Conservation (phyloP, 2,797 vertebrate genomes). For the Tolypeutes matacus region DNA sequence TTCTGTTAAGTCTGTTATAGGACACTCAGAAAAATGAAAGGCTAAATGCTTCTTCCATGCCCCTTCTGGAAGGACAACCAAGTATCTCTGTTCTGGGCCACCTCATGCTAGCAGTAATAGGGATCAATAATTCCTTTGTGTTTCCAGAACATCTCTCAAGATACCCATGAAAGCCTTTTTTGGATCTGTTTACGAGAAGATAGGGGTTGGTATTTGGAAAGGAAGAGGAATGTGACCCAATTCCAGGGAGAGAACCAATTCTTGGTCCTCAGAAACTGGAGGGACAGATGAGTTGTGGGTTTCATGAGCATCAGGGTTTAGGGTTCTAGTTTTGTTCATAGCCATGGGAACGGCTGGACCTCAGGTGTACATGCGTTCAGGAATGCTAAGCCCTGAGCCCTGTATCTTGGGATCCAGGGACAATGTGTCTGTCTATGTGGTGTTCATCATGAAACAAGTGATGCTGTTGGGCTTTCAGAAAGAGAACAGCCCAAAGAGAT, state of each 20-base stretch:
- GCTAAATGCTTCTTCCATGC: not conserved
- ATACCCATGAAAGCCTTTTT: not conserved
- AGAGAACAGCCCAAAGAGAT: not conserved
- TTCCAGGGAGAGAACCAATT: not conserved
- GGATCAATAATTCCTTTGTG: not conserved
- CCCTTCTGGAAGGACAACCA: not conserved
- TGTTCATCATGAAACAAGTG: not conserved
- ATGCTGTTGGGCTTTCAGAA: not conserved
- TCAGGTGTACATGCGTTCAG: not conserved
- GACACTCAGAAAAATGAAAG: constrained; percentile 14
- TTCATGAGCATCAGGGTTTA: not conserved
- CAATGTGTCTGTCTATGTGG: not conserved
- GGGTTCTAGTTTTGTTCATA: not conserved
- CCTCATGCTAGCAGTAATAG: not conserved
- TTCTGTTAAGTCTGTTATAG: not conserved
- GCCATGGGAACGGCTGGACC: no score
- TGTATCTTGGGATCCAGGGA: not conserved
- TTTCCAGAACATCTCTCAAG: constrained; percentile 6
- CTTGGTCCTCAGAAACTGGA: not conserved
- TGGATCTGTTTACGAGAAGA: not conserved
- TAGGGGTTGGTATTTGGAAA: not conserved
- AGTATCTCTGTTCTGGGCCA: not conserved
- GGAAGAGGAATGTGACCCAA: not conserved
- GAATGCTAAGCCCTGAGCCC: not conserved
- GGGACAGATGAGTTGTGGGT: not conserved